These are phyloP conservation scores for Pagrus major DNA, from an alignment of 2,113 vertebrate genomes.

Conservation along the genomic window DNA sequence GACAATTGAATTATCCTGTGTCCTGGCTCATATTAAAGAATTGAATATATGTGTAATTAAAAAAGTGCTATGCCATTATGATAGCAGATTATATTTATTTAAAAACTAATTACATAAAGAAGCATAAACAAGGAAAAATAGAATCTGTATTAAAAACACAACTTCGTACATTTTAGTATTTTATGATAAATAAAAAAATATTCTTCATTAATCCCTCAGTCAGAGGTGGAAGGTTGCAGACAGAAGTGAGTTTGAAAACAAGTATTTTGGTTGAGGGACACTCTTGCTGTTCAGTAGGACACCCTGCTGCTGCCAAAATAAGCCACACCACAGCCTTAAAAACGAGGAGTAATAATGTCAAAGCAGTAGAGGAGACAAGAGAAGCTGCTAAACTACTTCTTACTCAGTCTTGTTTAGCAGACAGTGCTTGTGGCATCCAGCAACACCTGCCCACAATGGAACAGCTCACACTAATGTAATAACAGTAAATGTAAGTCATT, in stretches of 20 bases:
- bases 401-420: background rate
- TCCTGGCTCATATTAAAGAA: background rate
- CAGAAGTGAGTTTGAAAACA: background rate
- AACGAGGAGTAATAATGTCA: background rate
- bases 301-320: background rate
- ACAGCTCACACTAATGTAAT: slow-evolving; percentile 5
- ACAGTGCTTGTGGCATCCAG: background rate
- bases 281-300: background rate
- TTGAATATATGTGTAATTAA: background rate
- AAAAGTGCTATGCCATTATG: background rate
- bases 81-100: background rate
- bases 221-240: background rate
- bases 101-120: background rate
- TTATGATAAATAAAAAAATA: background rate
- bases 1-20: background rate
- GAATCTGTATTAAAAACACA: background rate
- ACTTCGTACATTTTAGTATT: background rate
- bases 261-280: background rate
- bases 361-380: background rate
- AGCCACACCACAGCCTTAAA: background rate
- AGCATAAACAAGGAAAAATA: background rate
- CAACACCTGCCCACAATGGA: slow-evolving; percentile 17
- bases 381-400: background rate
- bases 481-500: background rate
- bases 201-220: background rate